These are phyloP conservation scores for Percopsis omiscomaycus DNA, from an alignment of 2,797 vertebrate genomes.

Conservation along the genomic window DNA sequence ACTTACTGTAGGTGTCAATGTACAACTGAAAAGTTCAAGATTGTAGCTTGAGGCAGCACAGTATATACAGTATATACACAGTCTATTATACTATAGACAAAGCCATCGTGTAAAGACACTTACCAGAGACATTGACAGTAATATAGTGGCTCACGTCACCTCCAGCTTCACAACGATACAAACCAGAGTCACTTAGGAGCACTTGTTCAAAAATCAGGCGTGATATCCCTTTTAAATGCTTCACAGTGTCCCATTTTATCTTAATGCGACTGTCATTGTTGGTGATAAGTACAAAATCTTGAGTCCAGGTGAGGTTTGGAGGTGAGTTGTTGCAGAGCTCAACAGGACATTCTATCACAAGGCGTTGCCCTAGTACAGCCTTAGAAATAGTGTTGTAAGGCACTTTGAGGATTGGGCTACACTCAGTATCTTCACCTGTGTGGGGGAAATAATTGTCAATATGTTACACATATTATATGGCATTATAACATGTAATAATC, in stretches of 20 bases:
- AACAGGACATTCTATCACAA: slow-evolving; percentile 24
- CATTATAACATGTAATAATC: background rate
- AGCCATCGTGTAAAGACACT: slow-evolving; percentile 16
- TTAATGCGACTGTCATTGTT: background rate
- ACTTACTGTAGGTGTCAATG: too few species aligned
- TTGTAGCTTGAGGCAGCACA: background rate
- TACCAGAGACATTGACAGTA: slow-evolving; percentile 32
- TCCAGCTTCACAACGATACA: slow-evolving; percentile 13
- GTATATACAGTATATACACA: too few species aligned
- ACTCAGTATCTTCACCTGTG: slow-evolving; percentile 20
- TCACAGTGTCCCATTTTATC: accelerated
- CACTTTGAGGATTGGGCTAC: accelerated
- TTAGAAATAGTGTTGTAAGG: accelerated
- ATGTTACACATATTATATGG: background rate
- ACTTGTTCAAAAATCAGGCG: slow-evolving; percentile 30
- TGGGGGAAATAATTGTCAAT: slow-evolving; percentile 26
- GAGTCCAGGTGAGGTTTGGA: slow-evolving; percentile 37
- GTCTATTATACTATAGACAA: background rate
- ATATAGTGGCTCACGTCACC: accelerated
- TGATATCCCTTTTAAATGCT: accelerated
- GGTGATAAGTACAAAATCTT: background rate
- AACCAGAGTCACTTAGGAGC: slow-evolving; percentile 11
- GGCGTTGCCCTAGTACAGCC: accelerated
- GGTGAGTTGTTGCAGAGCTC: background rate
- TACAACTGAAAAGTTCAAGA: too few species aligned